A percentile compares a stretch with the other conserved stretches of the same genome.
phyloP scores from a whole-genome alignment of 2,888 invertebrate genomes.

The Stenodera caucasica region DNA sequence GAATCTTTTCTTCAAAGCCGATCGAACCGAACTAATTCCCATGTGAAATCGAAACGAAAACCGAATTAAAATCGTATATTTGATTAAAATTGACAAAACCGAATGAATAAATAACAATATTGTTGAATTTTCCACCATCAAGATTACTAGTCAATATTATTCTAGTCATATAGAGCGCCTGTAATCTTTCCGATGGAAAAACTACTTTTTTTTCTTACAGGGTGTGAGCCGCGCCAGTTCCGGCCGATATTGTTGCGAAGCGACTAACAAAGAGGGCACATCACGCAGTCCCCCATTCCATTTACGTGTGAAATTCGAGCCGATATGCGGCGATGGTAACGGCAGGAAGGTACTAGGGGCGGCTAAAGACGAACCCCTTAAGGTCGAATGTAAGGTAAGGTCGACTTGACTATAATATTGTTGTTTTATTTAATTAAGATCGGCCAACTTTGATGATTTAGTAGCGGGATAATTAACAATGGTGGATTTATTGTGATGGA shows the following conservation, averaged over 20 bases:
- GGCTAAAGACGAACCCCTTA: conserved; percentile 59
- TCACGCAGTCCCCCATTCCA: conserved; percentile 72
- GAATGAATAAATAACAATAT: no score
- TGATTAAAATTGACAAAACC: no score
- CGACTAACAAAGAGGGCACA: conserved; percentile 76
- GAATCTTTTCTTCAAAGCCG: no score
- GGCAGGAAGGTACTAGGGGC: conserved; percentile 59
- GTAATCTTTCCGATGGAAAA: no score
- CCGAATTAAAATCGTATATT: no score
- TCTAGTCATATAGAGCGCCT: no score
- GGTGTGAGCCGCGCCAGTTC: conserved; percentile 71
- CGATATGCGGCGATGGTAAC: conserved; percentile 57
- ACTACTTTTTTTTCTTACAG: conserved; percentile 66
- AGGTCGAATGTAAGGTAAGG: conserved; percentile 57
- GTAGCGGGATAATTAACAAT: no score
- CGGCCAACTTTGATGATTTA: conserved; percentile 13
- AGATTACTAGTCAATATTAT: no score
- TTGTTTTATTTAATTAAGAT: conserved; percentile 26
- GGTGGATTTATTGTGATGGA: no score
- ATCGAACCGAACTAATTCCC: no score
- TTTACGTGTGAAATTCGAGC: conserved; percentile 72
- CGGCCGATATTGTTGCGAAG: conserved; percentile 76
- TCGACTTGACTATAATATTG: conserved; percentile 3
- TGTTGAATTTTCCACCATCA: no score
- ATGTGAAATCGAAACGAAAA: no score